Base-by-base conservation (phyloP, 2,888 invertebrate species). In the Schrankia costaestrigalis region DNA sequence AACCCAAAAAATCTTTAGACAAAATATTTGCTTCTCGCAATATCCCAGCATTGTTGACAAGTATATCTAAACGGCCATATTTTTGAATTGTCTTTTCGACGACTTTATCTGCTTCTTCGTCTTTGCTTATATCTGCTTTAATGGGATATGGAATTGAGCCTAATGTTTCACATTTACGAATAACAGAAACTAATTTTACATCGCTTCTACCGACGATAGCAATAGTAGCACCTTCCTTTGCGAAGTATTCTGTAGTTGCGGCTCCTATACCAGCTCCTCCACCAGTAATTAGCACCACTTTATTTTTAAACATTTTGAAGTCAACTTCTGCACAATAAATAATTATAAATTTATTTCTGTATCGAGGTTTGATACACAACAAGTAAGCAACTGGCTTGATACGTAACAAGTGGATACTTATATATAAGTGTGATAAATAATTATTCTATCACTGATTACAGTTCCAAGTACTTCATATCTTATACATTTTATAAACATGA, bases 21-120 rank as follows among this genome's bases (percentile, higher is more conserved):
- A 46, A 6, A 2, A 72, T 41, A 1, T 33, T 29, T 0, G 34
- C 47, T 0, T 6, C 12, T 4, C 28, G 38, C 0, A 37, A 10
- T 1, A 62, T 46, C 0, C 59, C 72, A 7, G 71, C 71, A 11
- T 71, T 71, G 35, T 73, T 74, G 0, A 74, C 46, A 4, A 72
- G 46, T 2, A 75, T 41, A 26, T 75, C 67, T 0, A 74, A 30
- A 44, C 63, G 63, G 0, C 60, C 60, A 26, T 52, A 72, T 14
- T 35, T 50, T 0, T 52, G 34, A 2, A 68, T 31, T 1, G 63
- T 62, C 44, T 57, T 34, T 3, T 42, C 15, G 0, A 72, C 22
- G 0, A 68, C 41, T 4, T 29, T 37, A n/a, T 46, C 44, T 0
- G 38, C 46, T 11, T 64, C 61, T 1, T 37, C 43, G 10, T 69